These are phyloP conservation scores for Misgurnus anguillicaudatus DNA, from an alignment of 2,113 vertebrate species.

Conservation along the genomic window DNA sequence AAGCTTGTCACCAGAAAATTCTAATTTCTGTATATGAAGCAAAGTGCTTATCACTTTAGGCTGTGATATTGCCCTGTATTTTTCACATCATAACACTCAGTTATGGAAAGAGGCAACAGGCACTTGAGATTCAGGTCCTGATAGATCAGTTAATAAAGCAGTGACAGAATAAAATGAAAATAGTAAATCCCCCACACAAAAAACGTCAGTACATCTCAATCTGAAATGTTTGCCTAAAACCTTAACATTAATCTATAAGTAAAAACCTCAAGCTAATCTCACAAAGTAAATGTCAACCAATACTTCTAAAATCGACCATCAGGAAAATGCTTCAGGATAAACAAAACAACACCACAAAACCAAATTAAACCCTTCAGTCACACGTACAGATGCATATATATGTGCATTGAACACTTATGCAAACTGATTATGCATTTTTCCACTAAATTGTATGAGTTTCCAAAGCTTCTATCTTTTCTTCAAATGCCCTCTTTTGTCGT, in stretches of 20 bases:
- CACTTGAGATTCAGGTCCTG: background rate
- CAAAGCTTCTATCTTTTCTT: too few species aligned
- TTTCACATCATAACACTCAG: background rate
- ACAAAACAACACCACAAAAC: background rate
- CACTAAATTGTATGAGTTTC: too few species aligned
- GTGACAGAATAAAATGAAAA: background rate
- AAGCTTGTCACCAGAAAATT: background rate
- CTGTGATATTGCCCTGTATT: background rate
- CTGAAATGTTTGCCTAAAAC: background rate
- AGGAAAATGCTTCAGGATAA: background rate
- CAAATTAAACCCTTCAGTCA: background rate
- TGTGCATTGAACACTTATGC: background rate
- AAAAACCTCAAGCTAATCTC: slow-evolving; percentile 12
- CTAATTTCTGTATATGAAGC: background rate
- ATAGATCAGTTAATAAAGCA: background rate
- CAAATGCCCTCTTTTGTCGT: too few species aligned
- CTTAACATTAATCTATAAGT: background rate
- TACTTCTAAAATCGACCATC: background rate
- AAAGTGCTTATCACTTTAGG: background rate
- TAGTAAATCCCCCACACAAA: background rate
- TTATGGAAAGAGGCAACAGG: background rate
- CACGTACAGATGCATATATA: background rate
- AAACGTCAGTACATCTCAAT: background rate
- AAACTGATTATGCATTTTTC: background rate
- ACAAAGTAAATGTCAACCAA: background rate